Percentiles rank a stretch among this genome's conserved stretches.
Evolutionary conservation across 2,113 vertebrate species (phyloP).

Genomic region (Porphyrio hochstetteri): DNA sequence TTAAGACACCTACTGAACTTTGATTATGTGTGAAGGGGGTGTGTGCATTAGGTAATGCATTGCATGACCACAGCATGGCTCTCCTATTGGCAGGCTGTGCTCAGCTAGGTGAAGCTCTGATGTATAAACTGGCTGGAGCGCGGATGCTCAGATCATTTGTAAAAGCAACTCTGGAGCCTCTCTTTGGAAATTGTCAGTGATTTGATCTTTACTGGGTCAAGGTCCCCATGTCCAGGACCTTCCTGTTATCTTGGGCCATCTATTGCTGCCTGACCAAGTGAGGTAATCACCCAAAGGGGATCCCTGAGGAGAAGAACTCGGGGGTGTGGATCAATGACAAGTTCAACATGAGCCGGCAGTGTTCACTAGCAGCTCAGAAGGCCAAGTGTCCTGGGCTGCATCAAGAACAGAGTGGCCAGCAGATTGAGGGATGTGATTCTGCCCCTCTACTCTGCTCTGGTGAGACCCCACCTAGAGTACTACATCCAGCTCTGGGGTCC

Average conservation of each 20-base stretch:
- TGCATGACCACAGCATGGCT: background rate
- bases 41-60: fast-evolving
- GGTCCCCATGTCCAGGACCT: background rate
- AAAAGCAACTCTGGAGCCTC: background rate
- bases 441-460: no score
- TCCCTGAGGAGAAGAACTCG: no score
- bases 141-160: background rate
- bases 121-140: background rate
- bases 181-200: background rate
- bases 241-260: background rate
- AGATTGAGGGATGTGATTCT: no score
- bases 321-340: no score
- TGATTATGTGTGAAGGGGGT: background rate
- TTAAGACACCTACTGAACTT: background rate
- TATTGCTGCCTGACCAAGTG: background rate
- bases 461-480: no score
- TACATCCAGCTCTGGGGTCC: no score
- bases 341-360: no score
- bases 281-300: background rate
- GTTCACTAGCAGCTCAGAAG: no score
- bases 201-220: background rate
- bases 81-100: background rate
- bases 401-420: no score
- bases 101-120: background rate
- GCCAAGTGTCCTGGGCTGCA: no score